A percentile compares a stretch with the other conserved stretches of the same genome.
Evolutionary conservation across 2,888 invertebrate species (phyloP).

Genomic region (Pelosia muscerda): DNA sequence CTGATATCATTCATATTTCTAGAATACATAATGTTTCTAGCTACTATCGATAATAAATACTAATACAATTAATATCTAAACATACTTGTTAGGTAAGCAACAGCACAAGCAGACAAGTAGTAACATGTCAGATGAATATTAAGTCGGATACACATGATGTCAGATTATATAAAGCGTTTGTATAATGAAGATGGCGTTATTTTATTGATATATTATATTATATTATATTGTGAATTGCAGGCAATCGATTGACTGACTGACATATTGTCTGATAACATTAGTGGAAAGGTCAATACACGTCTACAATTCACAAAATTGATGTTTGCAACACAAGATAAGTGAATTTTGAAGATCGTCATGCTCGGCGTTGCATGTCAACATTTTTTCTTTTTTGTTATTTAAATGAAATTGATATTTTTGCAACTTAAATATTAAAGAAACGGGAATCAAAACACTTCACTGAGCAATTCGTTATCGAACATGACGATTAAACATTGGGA

Average conservation of each 20-base stretch:
- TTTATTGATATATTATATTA: too few species aligned
- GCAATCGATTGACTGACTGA: not conserved
- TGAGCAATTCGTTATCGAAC: too few species aligned
- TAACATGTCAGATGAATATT: conserved; percentile 10
- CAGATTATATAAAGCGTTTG: conserved; percentile 18
- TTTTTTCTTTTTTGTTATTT: not conserved
- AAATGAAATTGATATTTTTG: not conserved
- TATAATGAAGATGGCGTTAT: conserved; percentile 16
- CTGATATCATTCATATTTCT: conserved; percentile 27
- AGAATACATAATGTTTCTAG: conserved; percentile 39
- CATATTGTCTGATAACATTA: not conserved
- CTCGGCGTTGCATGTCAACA: not conserved
- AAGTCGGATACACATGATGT: conserved; percentile 15
- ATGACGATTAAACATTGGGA: too few species aligned
- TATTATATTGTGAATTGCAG: conserved; percentile 27
- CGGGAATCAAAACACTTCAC: not conserved
- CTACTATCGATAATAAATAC: conserved; percentile 34
- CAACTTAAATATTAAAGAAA: not conserved
- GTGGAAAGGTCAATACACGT: not conserved
- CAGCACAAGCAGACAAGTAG: conserved; percentile 58
- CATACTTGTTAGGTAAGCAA: conserved; percentile 52
- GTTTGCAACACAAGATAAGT: conserved; percentile 24
- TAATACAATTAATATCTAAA: conserved; percentile 29
- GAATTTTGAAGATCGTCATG: not conserved
- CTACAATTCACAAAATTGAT: conserved; percentile 21